Conservation (phyloP, 2,113 vertebrate species). For the Apteryx owenii region DNA sequence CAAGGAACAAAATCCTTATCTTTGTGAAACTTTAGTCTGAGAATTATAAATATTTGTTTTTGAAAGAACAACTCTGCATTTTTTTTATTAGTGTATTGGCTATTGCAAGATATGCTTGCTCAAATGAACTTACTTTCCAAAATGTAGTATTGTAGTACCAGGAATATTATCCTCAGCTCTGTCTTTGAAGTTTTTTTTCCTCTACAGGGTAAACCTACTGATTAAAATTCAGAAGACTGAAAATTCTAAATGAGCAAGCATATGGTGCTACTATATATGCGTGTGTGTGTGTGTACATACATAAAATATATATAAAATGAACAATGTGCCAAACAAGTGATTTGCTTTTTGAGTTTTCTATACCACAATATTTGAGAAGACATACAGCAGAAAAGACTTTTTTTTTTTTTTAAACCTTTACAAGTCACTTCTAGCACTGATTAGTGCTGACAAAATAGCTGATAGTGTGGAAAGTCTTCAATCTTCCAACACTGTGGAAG, state of each 20-base stretch:
- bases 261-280: not conserved
- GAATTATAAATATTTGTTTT: slow-evolving; percentile 30
- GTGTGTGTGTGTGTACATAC: not conserved
- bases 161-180: not conserved
- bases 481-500: not conserved
- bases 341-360: not conserved
- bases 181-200: not conserved
- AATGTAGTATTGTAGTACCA: not conserved
- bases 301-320: not conserved
- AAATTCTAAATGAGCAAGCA: not conserved
- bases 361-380: not conserved
- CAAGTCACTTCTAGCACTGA: not conserved
- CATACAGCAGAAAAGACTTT: not conserved
- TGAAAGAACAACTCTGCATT: not conserved
- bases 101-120: not conserved
- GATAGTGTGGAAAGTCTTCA: not conserved
- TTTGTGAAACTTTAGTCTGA: not conserved
- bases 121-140: not conserved
- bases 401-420: not conserved
- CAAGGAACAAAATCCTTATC: not conserved
- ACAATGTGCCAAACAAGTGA: not conserved
- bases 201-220: not conserved
- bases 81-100: not conserved
- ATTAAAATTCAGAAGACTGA: not conserved
- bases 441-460: not conserved